Evolutionary conservation across 1,140 invertebrate genomes (phyloP), one percentile per base, ranked within the genome.

Genomic region (Caerostris darwini): DNA sequence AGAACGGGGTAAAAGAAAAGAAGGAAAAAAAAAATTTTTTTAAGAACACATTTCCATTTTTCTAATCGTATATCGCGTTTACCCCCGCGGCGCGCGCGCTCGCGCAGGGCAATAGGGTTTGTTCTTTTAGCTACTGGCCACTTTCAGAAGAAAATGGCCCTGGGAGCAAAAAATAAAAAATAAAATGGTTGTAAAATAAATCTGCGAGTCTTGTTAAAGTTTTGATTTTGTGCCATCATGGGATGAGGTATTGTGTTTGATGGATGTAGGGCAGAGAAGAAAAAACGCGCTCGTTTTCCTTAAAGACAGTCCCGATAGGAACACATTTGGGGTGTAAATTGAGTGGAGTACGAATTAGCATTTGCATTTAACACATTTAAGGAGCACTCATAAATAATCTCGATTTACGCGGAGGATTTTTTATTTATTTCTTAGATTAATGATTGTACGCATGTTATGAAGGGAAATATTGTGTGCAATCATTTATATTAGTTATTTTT

Each of bases 11-110:
- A n/a, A n/a, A n/a, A n/a, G n/a, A n/a, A n/a, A n/a, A n/a, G n/a
- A n/a, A n/a, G n/a, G n/a, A n/a, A n/a, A n/a, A n/a, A 6, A 34
- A 50, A 34, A 50, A 77, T 50, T 14, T 50, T 77, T 77, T 77
- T n/a, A n/a, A 77, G 71, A 77, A 77, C 34, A 77, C 71, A 77
- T 77, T 77, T 77, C 71, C 71, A 77, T 77, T 77, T 77, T 77
- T 77, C 71, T 77, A 77, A 77, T 77, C 71, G 71, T 77, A 34
- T 34, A 77, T 77, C 71, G 71, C n/a, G 12, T 67, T 67, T 67
- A n/a, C n/a, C n/a, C n/a, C n/a, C n/a, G n/a, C n/a, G n/a, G n/a
- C n/a, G n/a, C n/a, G n/a, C n/a, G n/a, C n/a, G n/a, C n/a, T n/a
- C n/a, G n/a, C n/a, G n/a, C n/a, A n/a, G n/a, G n/a, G 71, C 71